These are phyloP conservation scores for Pristiophorus japonicus DNA, from an alignment of 2,113 vertebrate species.

Conservation along the genomic window DNA sequence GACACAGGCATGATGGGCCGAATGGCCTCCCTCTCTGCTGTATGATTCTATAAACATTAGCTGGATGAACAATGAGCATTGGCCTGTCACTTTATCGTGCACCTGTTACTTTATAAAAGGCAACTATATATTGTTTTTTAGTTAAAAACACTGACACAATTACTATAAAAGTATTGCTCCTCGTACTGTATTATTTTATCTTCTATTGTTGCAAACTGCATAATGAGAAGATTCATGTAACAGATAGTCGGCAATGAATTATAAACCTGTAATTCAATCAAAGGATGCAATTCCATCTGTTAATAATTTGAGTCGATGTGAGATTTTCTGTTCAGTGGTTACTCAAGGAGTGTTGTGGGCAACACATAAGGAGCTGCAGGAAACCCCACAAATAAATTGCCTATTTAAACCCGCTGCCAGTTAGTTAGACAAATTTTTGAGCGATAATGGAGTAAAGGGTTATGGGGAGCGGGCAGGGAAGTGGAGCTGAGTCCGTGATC, in stretches of 20 bases:
- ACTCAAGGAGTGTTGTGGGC: neutral
- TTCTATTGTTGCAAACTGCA: neutral
- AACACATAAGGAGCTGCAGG: neutral
- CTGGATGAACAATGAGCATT: neutral
- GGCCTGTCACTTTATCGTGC: neutral
- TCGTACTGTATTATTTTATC: neutral
- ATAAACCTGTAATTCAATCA: neutral
- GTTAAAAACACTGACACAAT: neutral
- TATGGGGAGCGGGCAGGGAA: no score
- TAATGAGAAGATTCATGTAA: neutral
- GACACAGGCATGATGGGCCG: neutral
- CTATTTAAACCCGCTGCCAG: neutral
- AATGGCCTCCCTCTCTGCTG: neutral
- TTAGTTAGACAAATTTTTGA: no score
- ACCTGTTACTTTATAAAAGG: neutral
- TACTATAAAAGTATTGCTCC: neutral
- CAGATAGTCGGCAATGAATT: neutral
- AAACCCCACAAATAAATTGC: neutral
- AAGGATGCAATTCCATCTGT: neutral
- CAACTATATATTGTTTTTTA: no score
- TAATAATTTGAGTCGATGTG: neutral
- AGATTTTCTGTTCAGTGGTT: neutral
- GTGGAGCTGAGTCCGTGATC: no score
- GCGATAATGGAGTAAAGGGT: no score
- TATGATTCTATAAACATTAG: neutral